Evolutionary conservation across 2,113 vertebrate genomes (phyloP).

Genomic region (Eubucco bourcierii): DNA sequence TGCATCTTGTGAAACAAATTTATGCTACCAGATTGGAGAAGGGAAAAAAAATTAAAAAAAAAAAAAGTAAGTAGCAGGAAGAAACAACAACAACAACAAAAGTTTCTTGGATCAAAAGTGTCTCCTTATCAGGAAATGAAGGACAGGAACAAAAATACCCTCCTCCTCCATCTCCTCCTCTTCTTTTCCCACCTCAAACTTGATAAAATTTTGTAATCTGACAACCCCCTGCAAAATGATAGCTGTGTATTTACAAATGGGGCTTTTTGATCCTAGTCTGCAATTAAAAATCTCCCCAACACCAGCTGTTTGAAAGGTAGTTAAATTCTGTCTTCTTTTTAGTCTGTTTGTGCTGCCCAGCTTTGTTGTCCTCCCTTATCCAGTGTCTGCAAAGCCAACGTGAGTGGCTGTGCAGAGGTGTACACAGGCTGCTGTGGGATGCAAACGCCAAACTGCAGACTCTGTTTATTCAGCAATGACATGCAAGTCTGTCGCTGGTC

Average conservation of each 20-base stretch:
- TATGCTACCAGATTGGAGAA: slow-evolving; percentile 6
- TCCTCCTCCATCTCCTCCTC: slow-evolving; percentile 60
- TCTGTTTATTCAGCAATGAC: neutral
- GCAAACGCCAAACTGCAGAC: neutral
- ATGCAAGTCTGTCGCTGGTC: slow-evolving; percentile 5
- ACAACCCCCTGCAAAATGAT: neutral
- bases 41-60: too few relatives aligned
- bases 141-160: slow-evolving; percentile 53
- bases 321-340: neutral
- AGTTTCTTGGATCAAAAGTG: slow-evolving; percentile 26
- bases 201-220: slow-evolving; percentile 32
- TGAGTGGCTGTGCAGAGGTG: neutral
- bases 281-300: neutral
- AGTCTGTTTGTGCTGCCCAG: neutral
- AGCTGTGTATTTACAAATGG: neutral
- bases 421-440: neutral
- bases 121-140: slow-evolving; percentile 55
- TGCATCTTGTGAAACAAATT: slow-evolving; percentile 44
- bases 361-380: neutral
- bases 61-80: too few relatives aligned
- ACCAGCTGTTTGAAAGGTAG: neutral
- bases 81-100: neutral
- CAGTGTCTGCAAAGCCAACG: neutral
- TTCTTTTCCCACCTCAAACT: slow-evolving; percentile 54
- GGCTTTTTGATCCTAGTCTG: neutral